phyloP scores from a whole-genome alignment of 2,113 vertebrate genomes.

The Rhegmatorhina hoffmannsi region DNA sequence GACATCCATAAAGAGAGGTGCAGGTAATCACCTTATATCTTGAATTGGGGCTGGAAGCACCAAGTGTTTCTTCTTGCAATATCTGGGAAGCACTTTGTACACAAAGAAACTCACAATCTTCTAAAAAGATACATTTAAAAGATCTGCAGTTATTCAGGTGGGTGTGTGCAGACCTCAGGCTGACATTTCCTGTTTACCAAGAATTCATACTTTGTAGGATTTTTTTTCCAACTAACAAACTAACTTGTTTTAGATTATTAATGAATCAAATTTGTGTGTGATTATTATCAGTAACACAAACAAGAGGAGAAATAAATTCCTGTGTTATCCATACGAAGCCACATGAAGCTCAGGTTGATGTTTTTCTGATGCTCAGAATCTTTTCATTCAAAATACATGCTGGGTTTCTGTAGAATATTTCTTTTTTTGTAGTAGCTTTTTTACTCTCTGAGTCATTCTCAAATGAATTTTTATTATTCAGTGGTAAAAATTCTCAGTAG shows the following conservation, averaged over 20 bases:
- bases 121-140: background rate
- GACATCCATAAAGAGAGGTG: background rate
- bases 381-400: background rate
- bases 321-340: background rate
- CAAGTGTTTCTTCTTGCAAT: background rate
- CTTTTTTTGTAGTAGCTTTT: background rate
- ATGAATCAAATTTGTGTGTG: background rate
- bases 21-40: background rate
- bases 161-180: background rate
- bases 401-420: background rate
- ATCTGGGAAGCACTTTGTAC: background rate
- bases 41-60: background rate
- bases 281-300: background rate
- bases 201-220: background rate
- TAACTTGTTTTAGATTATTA: background rate
- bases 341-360: background rate
- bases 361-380: background rate
- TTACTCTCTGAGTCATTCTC: background rate
- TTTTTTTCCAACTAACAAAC: background rate
- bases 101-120: background rate
- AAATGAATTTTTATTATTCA: background rate
- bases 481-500: background rate
- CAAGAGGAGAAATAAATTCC: background rate
- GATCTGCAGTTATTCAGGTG: too few species aligned
- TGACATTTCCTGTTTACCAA: background rate